Evolutionary conservation across 2,888 invertebrate genomes (phyloP).

Genomic region (Erpobdella octoculata): DNA sequence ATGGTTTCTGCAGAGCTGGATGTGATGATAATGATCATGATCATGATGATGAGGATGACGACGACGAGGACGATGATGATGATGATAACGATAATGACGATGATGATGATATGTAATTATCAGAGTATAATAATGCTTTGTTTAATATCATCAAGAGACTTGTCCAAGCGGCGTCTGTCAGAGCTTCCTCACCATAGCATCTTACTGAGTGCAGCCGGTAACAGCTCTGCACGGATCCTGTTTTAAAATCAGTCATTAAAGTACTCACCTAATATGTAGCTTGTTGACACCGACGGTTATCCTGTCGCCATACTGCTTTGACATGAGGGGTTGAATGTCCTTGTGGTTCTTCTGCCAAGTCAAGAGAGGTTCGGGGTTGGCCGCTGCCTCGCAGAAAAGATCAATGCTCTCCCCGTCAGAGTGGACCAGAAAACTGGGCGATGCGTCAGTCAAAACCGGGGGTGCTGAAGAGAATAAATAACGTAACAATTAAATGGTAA

Average conservation of each 20-base stretch:
- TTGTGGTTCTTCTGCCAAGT: slow-evolving; percentile 76
- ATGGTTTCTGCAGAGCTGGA: too few relatives aligned
- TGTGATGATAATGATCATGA: slow-evolving; percentile 23
- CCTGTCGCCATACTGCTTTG: slow-evolving; percentile 19
- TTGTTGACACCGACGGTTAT: slow-evolving; percentile 33
- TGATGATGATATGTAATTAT: not conserved
- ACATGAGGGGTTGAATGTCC: not conserved
- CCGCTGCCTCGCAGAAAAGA: slow-evolving; percentile 90
- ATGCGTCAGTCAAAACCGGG: slow-evolving; percentile 36
- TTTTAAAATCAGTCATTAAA: too few relatives aligned
- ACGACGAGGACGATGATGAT: slow-evolving; percentile 21
- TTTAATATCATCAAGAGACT: too few relatives aligned
- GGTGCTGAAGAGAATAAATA: slow-evolving; percentile 38
- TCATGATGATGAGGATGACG: slow-evolving; percentile 24
- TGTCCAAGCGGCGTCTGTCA: too few relatives aligned
- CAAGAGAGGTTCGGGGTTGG: slow-evolving; percentile 85
- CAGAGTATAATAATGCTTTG: too few relatives aligned
- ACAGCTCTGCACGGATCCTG: too few relatives aligned
- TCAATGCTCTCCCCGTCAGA: slow-evolving; percentile 77
- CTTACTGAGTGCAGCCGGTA: too few relatives aligned
- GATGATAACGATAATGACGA: not conserved
- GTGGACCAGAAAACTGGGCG: slow-evolving; percentile 38
- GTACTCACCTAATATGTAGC: slow-evolving; percentile 59
- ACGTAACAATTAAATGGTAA: too few relatives aligned
- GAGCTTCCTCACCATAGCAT: too few relatives aligned